Evolutionary conservation across 2,888 invertebrate genomes (phyloP), one percentile per base, ranked within the genome.

Genomic region (Stramonita haemastoma): DNA sequence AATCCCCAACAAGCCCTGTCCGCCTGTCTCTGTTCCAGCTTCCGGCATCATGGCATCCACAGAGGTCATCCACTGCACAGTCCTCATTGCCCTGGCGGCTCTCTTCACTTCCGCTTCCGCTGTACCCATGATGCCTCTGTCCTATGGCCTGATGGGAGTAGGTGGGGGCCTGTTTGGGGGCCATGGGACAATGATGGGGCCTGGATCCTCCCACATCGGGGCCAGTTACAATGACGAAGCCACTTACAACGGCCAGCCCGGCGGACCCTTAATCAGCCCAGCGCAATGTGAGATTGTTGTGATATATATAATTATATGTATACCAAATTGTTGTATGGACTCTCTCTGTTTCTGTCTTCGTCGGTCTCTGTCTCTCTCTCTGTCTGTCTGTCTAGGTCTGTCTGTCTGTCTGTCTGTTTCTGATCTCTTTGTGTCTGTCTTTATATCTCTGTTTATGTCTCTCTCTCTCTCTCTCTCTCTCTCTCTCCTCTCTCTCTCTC

Each of bases 91-190:
- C 5, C 32, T 86, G 32, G 86, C 36, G 57, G 84, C 86, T 2
- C 66, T 86, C 34, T 32, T 60, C 57, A 34, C 66, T 60, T 60
- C 86, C 32, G 86, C 66, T 60, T 60, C 66, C 60, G 86, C 60
- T 29, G 19, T 86, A 2, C 60, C 60, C 86, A 60, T 86, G 32
- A 60, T 86, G 86, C 57, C 60, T 13, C 19, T 29, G 0, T 84
- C 84, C 4, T 19, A 57, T n/a, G 84, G 84, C 29, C 19, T 57
- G 56, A 84, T 84, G 84, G 84, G 84, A 36, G 1, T 4, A 13
- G 86, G 86, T 2, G 86, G 32, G 19, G 22, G 11, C 13, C 15
- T 83, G 83, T 22, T 19, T 22, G 86, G 86, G 26, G 57, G 57
- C 56, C 84, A 57, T 29, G 57, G 84, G 34, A 26, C 11, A 13